Percentiles rank a stretch among this genome's conserved stretches.
Evolutionary conservation across 2,888 invertebrate genomes (phyloP).

Genomic region (Plebejus argus): DNA sequence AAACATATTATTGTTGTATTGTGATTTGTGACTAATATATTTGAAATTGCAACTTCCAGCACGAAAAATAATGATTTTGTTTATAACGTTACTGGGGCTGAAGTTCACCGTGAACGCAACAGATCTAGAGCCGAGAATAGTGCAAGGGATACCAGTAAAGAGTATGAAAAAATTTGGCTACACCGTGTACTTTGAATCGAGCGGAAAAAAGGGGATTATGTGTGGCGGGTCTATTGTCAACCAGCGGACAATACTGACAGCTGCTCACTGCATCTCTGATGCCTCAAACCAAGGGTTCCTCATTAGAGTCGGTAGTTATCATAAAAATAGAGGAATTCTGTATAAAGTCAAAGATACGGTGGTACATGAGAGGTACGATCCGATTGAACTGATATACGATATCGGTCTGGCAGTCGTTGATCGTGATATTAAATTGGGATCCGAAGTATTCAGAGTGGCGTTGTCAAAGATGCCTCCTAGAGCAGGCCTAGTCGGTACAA

Average conservation of each 20-base stretch:
- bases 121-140: constrained; percentile 35
- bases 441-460: constrained; percentile 27
- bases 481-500: not conserved
- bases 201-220: not conserved
- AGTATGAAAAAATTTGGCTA: constrained; percentile 30
- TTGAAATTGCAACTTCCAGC: not conserved
- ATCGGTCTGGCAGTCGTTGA: constrained; percentile 35
- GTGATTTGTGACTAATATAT: not conserved
- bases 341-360: not conserved
- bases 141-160: constrained; percentile 41
- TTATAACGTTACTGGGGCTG: constrained; percentile 32
- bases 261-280: constrained; percentile 48
- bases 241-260: constrained; percentile 49
- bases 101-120: not conserved
- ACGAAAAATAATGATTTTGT: constrained; percentile 36
- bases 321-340: constrained; percentile 3
- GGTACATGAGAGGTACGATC: constrained; percentile 33
- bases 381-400: constrained; percentile 19
- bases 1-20: too few relatives aligned
- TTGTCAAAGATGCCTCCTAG: constrained; percentile 8
- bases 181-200: constrained; percentile 30
- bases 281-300: not conserved
- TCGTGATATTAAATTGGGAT: constrained; percentile 28
- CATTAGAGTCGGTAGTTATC: not conserved
- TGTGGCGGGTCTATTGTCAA: constrained; percentile 53